A percentile compares a stretch with the other conserved stretches of the same genome.
Conservation (phyloP, 2,113 vertebrate genomes). For the Pollachius pollachius region DNA sequence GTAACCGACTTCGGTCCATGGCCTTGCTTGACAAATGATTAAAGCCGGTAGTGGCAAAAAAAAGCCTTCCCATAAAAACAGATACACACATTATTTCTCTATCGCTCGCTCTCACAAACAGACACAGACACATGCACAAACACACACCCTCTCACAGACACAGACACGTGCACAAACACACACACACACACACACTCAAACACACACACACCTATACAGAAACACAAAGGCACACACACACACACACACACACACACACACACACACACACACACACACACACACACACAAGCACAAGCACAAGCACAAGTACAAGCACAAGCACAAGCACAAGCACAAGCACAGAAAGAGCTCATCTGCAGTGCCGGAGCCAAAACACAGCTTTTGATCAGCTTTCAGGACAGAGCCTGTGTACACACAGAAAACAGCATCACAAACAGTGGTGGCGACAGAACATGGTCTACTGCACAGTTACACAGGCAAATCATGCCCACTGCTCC, state of each 20-base stretch:
- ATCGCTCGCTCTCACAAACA: not conserved
- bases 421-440: conserved; percentile 15
- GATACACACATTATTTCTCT: conserved; percentile 27
- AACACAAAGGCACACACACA: conserved; percentile 33
- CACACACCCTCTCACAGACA: not conserved
- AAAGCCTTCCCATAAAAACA: conserved; percentile 12
- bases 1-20: conserved; percentile 47
- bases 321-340: not conserved
- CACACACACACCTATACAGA: not conserved
- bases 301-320: not conserved
- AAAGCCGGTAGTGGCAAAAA: conserved; percentile 58
- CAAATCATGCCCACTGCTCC: not conserved
- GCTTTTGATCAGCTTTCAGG: conserved; percentile 61
- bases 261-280: conserved; percentile 28
- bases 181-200: conserved; percentile 4
- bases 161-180: conserved; percentile 6
- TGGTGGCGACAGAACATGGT: conserved; percentile 5
- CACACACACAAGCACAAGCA: not conserved
- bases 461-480: conserved; percentile 7
- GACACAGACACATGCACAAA: conserved; percentile 5
- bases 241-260: not conserved
- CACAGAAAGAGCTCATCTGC: not conserved
- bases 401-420: conserved; percentile 19
- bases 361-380: conserved; percentile 8
- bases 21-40: conserved; percentile 64